Percentiles rank a stretch among this genome's conserved stretches.
Evolutionary conservation across 2,888 invertebrate genomes (phyloP).

Genomic region (Zygogramma bicolorata): DNA sequence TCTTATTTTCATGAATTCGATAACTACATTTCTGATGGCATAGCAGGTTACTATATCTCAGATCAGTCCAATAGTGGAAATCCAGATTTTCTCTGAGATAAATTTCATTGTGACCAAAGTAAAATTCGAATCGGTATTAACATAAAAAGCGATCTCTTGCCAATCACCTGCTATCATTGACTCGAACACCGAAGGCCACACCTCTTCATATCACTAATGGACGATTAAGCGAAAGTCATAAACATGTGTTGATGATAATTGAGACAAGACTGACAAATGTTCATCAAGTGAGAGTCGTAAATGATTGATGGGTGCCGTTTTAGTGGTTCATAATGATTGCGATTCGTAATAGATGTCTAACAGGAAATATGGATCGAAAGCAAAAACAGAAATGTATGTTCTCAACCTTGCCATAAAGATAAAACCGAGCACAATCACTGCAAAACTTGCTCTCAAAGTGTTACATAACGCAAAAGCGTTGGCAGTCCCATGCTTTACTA

Average conservation of each 20-base stretch:
- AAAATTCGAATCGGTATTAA: neutral
- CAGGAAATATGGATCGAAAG: neutral
- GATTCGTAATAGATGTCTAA: neutral
- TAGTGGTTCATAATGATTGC: neutral
- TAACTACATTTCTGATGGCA: too few relatives aligned
- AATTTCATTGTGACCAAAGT: neutral
- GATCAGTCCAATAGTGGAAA: neutral
- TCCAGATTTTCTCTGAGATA: neutral
- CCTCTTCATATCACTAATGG: neutral
- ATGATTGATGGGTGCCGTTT: neutral
- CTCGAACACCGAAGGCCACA: neutral
- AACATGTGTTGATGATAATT: neutral
- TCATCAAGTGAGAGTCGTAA: neutral
- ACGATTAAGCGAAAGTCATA: neutral
- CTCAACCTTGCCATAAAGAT: neutral
- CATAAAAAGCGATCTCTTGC: neutral
- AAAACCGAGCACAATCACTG: neutral
- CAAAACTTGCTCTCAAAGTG: neutral
- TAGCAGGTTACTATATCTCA: too few relatives aligned
- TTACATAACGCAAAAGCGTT: slow-evolving; percentile 3
- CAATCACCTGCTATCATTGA: neutral
- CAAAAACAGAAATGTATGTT: neutral
- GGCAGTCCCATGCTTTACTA: neutral
- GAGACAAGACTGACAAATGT: neutral
- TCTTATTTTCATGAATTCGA: too few relatives aligned